phyloP scores from a whole-genome alignment of 2,113 vertebrate species.

The Podarcis cretensis region DNA sequence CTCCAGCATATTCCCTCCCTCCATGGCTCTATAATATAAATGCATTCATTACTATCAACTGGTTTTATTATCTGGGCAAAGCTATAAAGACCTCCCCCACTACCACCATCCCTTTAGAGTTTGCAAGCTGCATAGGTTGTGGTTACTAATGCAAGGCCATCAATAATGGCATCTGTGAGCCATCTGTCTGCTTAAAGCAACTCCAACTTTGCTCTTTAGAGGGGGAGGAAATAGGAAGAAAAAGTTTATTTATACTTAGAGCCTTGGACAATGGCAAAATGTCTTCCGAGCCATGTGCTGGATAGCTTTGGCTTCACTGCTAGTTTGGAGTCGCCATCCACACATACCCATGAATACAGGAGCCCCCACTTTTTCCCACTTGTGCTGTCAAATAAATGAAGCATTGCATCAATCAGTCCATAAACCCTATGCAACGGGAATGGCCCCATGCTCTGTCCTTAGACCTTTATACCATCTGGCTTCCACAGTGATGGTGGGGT shows the following conservation, averaged over 20 bases:
- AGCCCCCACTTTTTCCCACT: too few species aligned
- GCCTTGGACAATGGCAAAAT: rapidly evolving
- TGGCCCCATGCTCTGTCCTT: background rate
- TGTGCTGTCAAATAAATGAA: background rate
- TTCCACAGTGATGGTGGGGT: background rate
- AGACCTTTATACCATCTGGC: background rate
- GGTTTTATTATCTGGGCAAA: background rate
- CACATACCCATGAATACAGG: rapidly evolving
- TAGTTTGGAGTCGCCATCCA: background rate
- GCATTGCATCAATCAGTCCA: background rate
- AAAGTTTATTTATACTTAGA: rapidly evolving
- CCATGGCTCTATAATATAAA: background rate
- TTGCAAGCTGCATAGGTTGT: rapidly evolving
- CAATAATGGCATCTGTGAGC: background rate
- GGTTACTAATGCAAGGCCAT: background rate
- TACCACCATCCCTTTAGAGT: background rate
- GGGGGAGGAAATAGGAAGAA: background rate
- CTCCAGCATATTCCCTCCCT: background rate
- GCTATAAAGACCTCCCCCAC: rapidly evolving
- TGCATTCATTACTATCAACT: background rate
- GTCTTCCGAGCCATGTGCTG: background rate
- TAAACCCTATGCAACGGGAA: background rate
- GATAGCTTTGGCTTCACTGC: background rate
- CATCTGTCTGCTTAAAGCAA: background rate
- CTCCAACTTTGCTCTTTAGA: background rate